Base-by-base conservation (phyloP, 2,888 invertebrate species). In the Slavum lentiscoides region DNA sequence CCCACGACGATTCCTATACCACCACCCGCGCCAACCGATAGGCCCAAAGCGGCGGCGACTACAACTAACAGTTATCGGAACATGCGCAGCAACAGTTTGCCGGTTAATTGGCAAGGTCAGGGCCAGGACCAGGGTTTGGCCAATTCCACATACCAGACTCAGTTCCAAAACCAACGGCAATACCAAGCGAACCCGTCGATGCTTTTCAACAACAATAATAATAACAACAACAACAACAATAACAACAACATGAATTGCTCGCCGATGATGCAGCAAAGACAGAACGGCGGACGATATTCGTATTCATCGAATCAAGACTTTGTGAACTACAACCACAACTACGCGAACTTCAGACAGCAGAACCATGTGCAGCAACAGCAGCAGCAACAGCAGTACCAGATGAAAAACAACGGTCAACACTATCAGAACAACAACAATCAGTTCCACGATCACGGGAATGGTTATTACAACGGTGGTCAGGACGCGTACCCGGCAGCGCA, bases 351-450 rank as follows among this genome's bases (percentile, higher is more conserved):
- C 9, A n/a, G 72, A 3, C 67, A 62, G 19, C 66, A 74, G 19
- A 66, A 81, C 39, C 69, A 88, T 87, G 88, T 88, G 87, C 84
- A 88, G 87, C 49, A 49, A 13, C 49, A 49, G 11, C 83, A 88
- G 86, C 13, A 87, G 7, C 49, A 49, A 13, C 83, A 88, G 86
- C 13, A 87, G 7, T 69, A 82, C 7, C 69, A 72, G 19, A 17
- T 30, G 43, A 80, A 68, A 7, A 82, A 66, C 23, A 74, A 62
- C 39, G 53, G 74, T 88, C 88, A 84, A 86, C 88, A 83, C 87
- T 88, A 1, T 88, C 88, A 87, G 19, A 88, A 86, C 84, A 88
- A 86, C 84, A 88, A 87, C 84, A 88, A 87, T 85, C 61, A 69
- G 19, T 76, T 81, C 59, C 67, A 82, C 37, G 61, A 73, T 13